Base-by-base conservation (phyloP, 2,113 vertebrate species). In the Solea solea region DNA sequence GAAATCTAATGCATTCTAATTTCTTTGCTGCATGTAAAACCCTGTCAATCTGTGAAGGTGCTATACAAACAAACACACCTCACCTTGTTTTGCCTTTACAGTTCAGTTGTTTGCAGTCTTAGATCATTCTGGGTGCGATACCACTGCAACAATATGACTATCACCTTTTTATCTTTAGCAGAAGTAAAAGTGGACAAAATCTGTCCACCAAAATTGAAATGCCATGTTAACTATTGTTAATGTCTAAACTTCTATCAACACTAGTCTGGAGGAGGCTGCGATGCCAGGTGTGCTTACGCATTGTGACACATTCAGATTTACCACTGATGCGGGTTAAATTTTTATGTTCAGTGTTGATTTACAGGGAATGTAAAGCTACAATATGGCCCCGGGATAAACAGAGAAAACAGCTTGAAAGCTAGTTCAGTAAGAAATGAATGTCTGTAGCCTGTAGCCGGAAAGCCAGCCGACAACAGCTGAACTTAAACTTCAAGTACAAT, bases 271-370 rank as follows among this genome's bases (percentile, higher is more conserved):
- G 16, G 27, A 51, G 72, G 41, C 64, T 34, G 3, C 5, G 46
- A 40, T 44, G 28, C 48, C 69, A 77, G 46, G 51, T 74, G 71
- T 73, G 49, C 65, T 65, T 50, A 58, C 52, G 4, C 55, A 62
- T 45, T 0, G 39, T 57, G 69, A 72, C 21, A 27, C 39, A 61
- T 28, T 51, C 48, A 64, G 58, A 76, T 61, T 67, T 80, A 69
- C 63, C 21, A 57, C 44, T 45, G 69, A 63, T 53, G 48, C 2
- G 15, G 28, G 40, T 54, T 63, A 41, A 72, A 73, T 40, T 14
- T 70, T 62, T 28, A 6, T 34, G 58, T 62, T 53, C 46, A 49
- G 14, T 53, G 16, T 49, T 72, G 46, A 27, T 67, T 75, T 69
- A 74, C 45, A 68, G 39, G 10, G 28, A 62, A 28, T 28, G 74